Percentiles rank a stretch among this genome's conserved stretches.
Evolutionary conservation across 1,140 invertebrate species (phyloP).

Genomic region (Pachyrhynchus sulphureomaculatus): DNA sequence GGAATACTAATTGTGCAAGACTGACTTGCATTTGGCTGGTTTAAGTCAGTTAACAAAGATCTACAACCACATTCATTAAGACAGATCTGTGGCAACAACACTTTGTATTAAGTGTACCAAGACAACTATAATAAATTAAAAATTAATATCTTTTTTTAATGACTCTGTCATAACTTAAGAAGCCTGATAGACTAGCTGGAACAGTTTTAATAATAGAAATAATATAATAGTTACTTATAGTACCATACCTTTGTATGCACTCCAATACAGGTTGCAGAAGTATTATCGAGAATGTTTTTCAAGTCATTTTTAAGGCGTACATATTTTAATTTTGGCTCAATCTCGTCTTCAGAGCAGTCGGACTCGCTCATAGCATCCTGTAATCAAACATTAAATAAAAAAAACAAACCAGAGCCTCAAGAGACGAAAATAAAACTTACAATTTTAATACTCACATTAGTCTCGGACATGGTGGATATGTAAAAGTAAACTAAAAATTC

Average conservation of each 20-base stretch:
- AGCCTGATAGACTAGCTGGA: too few species aligned
- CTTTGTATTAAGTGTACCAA: too few species aligned
- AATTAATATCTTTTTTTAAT: too few species aligned
- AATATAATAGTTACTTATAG: too few species aligned
- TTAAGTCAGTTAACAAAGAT: too few species aligned
- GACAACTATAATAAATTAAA: too few species aligned
- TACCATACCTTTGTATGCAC: constrained; percentile 87
- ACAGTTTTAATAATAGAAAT: too few species aligned
- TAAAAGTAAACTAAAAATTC: neutral
- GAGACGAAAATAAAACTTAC: neutral
- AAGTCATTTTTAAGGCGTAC: constrained; percentile 86
- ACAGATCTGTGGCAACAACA: too few species aligned
- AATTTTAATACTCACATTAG: neutral
- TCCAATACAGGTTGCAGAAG: constrained; percentile 87
- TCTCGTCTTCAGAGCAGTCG: constrained; percentile 63
- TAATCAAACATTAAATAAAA: constrained; percentile 12
- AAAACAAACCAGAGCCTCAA: neutral
- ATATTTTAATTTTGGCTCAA: constrained; percentile 92
- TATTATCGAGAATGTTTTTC: constrained; percentile 79
- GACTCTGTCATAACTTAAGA: too few species aligned
- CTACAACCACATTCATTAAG: too few species aligned
- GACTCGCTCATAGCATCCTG: constrained; percentile 52
- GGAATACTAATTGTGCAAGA: too few species aligned
- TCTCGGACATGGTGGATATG: neutral
- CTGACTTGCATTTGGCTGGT: too few species aligned